Evolutionary conservation across 1,140 invertebrate species (phyloP), one percentile per base, ranked within the genome.

Genomic region (Dendrolimus punctatus): DNA sequence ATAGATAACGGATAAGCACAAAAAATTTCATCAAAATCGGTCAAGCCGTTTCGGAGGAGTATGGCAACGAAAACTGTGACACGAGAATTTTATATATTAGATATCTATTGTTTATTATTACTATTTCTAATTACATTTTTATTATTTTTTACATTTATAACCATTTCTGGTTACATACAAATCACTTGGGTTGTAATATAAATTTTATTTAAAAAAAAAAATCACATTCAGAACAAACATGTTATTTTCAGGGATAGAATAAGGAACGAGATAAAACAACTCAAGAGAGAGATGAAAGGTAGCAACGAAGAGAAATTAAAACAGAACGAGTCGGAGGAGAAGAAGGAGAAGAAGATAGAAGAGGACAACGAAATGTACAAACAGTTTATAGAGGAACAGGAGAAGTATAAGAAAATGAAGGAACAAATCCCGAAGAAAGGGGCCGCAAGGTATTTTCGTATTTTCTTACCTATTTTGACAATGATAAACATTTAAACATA

Each of bases 351-450:
- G 61, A 86, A 69, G 56, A 57, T 79, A 46, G 60, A 83, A 76
- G 63, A 76, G 76, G 64, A 86, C 62, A 92, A 92, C 58, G 91
- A 92, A 75, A 86, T 91, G 52, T 89, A 96, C 53, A 89, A 93
- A 70, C 88, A 92, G 55, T 97, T 94, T 76, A 89, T 93, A 41
- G 88, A 93, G 56, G 91, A 93, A 65, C 91, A 94, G 68, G 89
- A 94, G 61, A 93, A 93, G 66, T 98, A 96, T 80, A 94, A 91
- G 86, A 87, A 89, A 58, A 87, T 90, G 57, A 89, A 92, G 69
- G 87, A 91, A 58, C 86, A 91, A 62, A 72, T 94, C 47, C 89
- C 91, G 4, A 92, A 92, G 64, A 95, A 95, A 77, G 91, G 93
- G 37, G 74, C 88, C n/a, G 87, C 85, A 4, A 89, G 92, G 90